These are phyloP conservation scores for Spodoptera exigua DNA, from an alignment of 2,888 invertebrate genomes.

Conservation along the genomic window DNA sequence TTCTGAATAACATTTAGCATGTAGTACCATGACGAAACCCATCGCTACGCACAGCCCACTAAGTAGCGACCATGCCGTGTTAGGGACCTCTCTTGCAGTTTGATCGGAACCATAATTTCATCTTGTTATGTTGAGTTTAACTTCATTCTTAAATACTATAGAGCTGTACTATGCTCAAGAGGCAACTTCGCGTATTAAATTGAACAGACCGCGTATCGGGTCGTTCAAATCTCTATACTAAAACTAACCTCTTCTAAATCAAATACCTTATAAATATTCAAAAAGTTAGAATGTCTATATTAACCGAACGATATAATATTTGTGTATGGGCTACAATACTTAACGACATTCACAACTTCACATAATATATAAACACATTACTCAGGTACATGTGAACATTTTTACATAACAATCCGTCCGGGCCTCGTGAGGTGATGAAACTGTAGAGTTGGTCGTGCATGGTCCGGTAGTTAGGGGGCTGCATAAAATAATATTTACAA, in stretches of 20 bases:
- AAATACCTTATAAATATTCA: constrained; percentile 60
- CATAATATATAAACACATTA: constrained; percentile 62
- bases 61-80: constrained; percentile 50
- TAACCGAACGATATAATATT: constrained; percentile 55
- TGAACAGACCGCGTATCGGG: constrained; percentile 44
- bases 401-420: constrained; percentile 55
- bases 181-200: constrained; percentile 45
- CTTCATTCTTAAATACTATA: constrained; percentile 36
- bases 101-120: constrained; percentile 23
- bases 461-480: constrained; percentile 58
- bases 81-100: constrained; percentile 44
- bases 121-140: constrained; percentile 24
- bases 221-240: constrained; percentile 49
- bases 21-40: constrained; percentile 64
- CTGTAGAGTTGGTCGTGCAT: constrained; percentile 42
- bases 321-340: constrained; percentile 58
- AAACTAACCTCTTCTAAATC: constrained; percentile 52
- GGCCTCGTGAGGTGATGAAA: constrained; percentile 40
- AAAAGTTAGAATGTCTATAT: constrained; percentile 60
- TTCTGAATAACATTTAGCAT: constrained; percentile 76
- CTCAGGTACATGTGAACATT: constrained; percentile 63
- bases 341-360: constrained; percentile 59
- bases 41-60: constrained; percentile 55
- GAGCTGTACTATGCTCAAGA: constrained; percentile 48
- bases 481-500: constrained; percentile 78